Percentiles rank a stretch among this genome's conserved stretches.
phyloP scores from a whole-genome alignment of 2,113 vertebrate species.

The Sphyrna mokarran region DNA sequence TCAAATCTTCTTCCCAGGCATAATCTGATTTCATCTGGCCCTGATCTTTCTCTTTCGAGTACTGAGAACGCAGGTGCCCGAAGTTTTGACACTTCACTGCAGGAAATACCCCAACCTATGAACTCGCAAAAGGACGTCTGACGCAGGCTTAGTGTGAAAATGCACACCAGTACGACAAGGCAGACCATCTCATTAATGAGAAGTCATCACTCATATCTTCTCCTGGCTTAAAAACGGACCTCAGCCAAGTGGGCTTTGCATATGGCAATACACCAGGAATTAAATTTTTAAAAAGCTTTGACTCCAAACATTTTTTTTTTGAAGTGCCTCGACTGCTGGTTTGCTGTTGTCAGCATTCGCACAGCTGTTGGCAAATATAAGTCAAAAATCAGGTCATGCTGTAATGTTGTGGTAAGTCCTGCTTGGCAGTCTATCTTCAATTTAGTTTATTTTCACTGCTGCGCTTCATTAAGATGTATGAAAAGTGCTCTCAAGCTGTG shows the following conservation, averaged over 20 bases:
- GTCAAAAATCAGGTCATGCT: neutral
- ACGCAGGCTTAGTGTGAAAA: neutral
- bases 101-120: neutral
- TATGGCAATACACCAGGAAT: neutral
- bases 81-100: neutral
- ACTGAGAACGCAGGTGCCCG: neutral
- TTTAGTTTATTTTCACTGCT: constrained; percentile 20
- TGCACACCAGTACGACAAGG: neutral
- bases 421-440: constrained; percentile 16
- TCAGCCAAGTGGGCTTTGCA: neutral
- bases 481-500: constrained; percentile 33
- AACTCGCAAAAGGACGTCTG: neutral
- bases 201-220: neutral
- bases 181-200: neutral
- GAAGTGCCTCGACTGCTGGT: neutral
- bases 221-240: neutral
- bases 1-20: neutral
- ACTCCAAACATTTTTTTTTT: neutral
- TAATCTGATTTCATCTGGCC: neutral
- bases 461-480: constrained; percentile 22
- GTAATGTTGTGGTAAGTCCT: constrained; percentile 35
- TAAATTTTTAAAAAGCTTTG: neutral
- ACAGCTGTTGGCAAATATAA: constrained; percentile 37
- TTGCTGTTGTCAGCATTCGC: constrained; percentile 35
- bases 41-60: neutral